phyloP scores from a whole-genome alignment of 2,113 vertebrate genomes.

The Quiscalus mexicanus region DNA sequence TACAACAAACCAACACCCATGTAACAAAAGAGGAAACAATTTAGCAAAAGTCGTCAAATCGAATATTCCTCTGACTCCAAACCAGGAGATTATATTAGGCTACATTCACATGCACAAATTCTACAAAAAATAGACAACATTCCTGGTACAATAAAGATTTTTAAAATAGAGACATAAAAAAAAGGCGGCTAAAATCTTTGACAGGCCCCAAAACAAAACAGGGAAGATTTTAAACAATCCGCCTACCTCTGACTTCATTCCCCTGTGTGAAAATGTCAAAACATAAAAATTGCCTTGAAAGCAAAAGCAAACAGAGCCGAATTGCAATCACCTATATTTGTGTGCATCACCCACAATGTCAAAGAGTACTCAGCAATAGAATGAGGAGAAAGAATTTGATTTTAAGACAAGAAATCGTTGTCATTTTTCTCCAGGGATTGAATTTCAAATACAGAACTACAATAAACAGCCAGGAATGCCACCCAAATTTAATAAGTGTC shows the following conservation, averaged over 20 bases:
- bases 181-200: background rate
- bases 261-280: constrained; percentile 33
- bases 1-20: background rate
- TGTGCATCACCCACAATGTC: background rate
- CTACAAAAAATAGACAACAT: background rate
- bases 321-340: background rate
- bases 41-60: background rate
- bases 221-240: background rate
- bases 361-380: background rate
- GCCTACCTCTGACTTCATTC: background rate
- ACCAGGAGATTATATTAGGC: background rate
- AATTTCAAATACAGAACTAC: background rate
- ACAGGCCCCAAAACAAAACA: background rate
- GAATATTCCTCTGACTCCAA: background rate
- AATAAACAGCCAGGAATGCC: background rate
- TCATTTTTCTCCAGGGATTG: background rate
- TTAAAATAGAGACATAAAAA: background rate
- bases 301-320: background rate
- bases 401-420: background rate
- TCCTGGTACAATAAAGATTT: background rate
- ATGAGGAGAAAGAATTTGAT: background rate
- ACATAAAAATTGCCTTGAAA: background rate
- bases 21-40: background rate
- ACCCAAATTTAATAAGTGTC: background rate
- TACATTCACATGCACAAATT: background rate